Conservation (phyloP, 2,888 invertebrate species). For the Andrena trimmerana region DNA sequence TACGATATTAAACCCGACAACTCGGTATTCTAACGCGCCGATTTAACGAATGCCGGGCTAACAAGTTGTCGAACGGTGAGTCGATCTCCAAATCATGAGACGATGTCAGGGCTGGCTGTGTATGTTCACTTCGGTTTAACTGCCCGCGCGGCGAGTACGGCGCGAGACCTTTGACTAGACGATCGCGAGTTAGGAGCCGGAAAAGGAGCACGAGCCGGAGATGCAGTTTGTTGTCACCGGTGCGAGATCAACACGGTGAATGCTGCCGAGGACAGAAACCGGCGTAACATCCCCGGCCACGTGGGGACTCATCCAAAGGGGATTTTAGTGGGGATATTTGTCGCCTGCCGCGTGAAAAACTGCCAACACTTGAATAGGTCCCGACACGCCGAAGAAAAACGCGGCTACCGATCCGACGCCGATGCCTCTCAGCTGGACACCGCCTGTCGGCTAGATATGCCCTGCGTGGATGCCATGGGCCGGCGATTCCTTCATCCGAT, state of each 20-base stretch:
- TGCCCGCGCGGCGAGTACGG: not conserved
- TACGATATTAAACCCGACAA: not conserved
- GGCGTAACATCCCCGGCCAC: conserved; percentile 76
- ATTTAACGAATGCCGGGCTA: not conserved
- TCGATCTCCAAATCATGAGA: not conserved
- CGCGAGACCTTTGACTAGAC: not conserved
- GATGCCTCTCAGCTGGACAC: conserved; percentile 74
- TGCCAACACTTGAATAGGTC: conserved; percentile 80
- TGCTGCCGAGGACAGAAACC: conserved; percentile 71
- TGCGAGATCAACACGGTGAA: conserved; percentile 78
- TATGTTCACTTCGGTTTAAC: not conserved
- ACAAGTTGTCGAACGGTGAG: not conserved
- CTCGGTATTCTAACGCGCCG: not conserved
- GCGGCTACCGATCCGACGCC: conserved; percentile 76
- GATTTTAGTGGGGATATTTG: conserved; percentile 79
- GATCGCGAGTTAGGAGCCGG: conserved; percentile 5
- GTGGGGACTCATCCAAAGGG: conserved; percentile 79
- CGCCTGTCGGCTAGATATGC: conserved; percentile 67
- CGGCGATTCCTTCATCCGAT: conserved; percentile 29
- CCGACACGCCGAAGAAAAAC: conserved; percentile 79
- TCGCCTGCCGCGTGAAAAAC: conserved; percentile 80
- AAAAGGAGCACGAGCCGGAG: conserved; percentile 26
- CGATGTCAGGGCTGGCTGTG: not conserved
- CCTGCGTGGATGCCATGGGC: conserved; percentile 44
- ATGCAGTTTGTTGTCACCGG: conserved; percentile 68